A percentile compares a stretch with the other conserved stretches of the same genome.
Evolutionary conservation across 30 jellyfish, hydroid and myxozoan genomes (phyloP).

Genomic region (Hydra vulgaris): DNA sequence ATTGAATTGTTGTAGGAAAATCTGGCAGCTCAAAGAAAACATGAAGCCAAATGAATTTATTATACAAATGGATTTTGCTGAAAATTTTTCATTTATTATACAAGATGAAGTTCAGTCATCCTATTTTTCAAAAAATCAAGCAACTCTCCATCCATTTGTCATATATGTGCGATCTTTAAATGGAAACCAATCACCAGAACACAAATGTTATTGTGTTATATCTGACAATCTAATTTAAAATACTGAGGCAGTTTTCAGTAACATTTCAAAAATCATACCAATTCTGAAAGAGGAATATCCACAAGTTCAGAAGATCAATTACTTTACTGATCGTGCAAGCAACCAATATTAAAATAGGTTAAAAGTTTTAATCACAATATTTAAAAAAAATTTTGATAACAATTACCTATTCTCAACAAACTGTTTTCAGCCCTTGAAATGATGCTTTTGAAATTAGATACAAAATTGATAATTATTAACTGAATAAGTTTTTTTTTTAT

Average conservation of each 20-base stretch:
- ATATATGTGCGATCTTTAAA: background rate
- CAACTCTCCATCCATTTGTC: background rate
- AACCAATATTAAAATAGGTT: background rate
- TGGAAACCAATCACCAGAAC: background rate
- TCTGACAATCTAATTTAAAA: background rate
- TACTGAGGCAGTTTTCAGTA: background rate
- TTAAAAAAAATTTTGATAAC: background rate
- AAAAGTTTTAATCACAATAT: background rate
- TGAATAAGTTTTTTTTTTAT: background rate
- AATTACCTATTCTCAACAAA: background rate
- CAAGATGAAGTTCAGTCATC: slow-evolving; percentile 7
- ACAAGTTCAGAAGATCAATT: background rate
- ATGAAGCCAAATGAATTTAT: slow-evolving; percentile 4
- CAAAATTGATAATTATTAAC: background rate
- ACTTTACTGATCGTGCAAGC: background rate
- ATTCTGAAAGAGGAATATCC: background rate
- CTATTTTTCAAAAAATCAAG: background rate
- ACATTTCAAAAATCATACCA: background rate
- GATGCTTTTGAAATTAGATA: background rate
- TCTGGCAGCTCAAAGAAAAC: slow-evolving; percentile 6
- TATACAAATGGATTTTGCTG: background rate
- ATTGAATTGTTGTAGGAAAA: background rate
- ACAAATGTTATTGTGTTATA: background rate
- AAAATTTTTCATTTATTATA: background rate
- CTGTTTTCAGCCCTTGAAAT: background rate